Conservation (phyloP, 1,140 invertebrate genomes). For the Hypothenemus hampei region DNA sequence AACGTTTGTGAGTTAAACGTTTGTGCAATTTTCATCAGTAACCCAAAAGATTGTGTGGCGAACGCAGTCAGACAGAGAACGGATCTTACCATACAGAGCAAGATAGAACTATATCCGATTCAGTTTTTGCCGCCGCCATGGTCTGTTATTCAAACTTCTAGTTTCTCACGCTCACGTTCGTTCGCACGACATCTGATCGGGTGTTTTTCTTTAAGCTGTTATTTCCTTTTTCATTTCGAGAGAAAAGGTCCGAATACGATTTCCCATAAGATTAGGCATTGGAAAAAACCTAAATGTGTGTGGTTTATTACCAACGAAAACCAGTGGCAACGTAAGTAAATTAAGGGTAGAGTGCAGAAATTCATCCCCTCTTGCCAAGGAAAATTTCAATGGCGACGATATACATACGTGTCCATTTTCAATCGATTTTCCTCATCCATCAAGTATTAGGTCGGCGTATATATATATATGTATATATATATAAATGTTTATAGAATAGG, state of each 20-base stretch:
- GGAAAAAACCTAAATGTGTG: too few relatives aligned
- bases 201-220: slow-evolving; percentile 8
- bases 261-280: too few relatives aligned
- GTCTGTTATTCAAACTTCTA: slow-evolving; percentile 5
- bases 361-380: too few relatives aligned
- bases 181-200: slow-evolving; percentile 3
- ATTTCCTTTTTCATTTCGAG: background rate
- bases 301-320: too few relatives aligned
- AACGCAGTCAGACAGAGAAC: slow-evolving; percentile 1
- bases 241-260: too few relatives aligned
- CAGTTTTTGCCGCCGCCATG: slow-evolving; percentile 7
- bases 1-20: too few relatives aligned
- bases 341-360: background rate
- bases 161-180: slow-evolving; percentile 24
- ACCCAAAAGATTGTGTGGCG: too few relatives aligned
- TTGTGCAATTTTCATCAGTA: too few relatives aligned
- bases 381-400: slow-evolving; percentile 6
- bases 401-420: slow-evolving; percentile 8
- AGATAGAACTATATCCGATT: slow-evolving; percentile 6
- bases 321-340: slow-evolving; percentile 18
- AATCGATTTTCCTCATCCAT: slow-evolving; percentile 33
- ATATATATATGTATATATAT: too few relatives aligned
- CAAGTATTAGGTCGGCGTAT: too few relatives aligned
- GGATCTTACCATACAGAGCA: background rate
- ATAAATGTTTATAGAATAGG: too few relatives aligned